phyloP scores from a whole-genome alignment of 2,113 vertebrate species.

The Coregonus clupeaformis region DNA sequence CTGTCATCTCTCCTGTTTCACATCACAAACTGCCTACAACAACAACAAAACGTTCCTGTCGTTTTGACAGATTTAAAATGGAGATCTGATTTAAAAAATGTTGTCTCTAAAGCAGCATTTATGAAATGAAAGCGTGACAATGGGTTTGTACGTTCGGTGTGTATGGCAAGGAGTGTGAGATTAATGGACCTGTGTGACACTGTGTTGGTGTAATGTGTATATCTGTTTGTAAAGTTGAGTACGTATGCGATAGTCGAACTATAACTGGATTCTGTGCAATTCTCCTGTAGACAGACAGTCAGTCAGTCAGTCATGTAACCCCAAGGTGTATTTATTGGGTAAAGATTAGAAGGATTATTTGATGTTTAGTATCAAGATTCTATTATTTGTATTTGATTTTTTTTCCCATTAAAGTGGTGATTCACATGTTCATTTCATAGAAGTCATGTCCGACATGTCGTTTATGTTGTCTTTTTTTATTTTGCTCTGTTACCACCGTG shows the following conservation, averaged over 20 bases:
- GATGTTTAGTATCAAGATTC: constrained; percentile 56
- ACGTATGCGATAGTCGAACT: constrained; percentile 55
- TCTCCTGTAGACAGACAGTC: constrained; percentile 46
- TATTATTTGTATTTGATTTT: constrained; percentile 57
- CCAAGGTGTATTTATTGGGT: constrained; percentile 77
- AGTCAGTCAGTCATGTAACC: constrained; percentile 43
- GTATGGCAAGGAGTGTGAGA: constrained; percentile 40
- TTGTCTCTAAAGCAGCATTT: constrained; percentile 26
- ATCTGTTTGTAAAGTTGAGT: constrained; percentile 56
- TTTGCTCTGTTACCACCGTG: constrained; percentile 44
- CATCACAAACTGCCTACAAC: constrained; percentile 47
- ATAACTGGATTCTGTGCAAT: constrained; percentile 75
- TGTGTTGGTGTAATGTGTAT: constrained; percentile 61
- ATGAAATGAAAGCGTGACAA: constrained; percentile 23
- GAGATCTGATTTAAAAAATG: constrained; percentile 39
- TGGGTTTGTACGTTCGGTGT: constrained; percentile 32
- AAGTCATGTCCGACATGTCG: constrained; percentile 54
- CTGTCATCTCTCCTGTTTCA: constrained; percentile 26
- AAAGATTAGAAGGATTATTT: constrained; percentile 56
- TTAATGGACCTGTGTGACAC: constrained; percentile 59
- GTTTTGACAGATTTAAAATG: constrained; percentile 33
- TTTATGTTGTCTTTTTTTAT: constrained; percentile 36
- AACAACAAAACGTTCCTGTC: constrained; percentile 30
- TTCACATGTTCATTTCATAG: constrained; percentile 66
- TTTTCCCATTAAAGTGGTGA: constrained; percentile 52